Conservation (phyloP, 64 coral and sea anemone species). For the Montipora foliosa region DNA sequence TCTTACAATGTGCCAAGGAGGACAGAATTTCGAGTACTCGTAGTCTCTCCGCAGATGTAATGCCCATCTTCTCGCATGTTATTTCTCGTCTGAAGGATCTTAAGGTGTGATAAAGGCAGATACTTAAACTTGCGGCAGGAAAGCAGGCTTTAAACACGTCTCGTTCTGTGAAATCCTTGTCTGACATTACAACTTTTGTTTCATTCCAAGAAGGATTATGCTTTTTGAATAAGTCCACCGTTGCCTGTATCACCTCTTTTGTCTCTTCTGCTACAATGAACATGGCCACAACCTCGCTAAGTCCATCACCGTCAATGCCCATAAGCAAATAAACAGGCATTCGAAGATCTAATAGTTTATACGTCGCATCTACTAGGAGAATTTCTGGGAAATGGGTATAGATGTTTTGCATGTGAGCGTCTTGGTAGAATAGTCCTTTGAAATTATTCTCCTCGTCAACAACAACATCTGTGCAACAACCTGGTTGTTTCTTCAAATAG, state of each 20-base stretch:
- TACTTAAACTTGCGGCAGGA: background rate
- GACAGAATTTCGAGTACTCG: slow-evolving; percentile 56
- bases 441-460: slow-evolving; percentile 65
- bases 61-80: slow-evolving; percentile 63
- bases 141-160: slow-evolving; percentile 48
- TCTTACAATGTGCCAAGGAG: slow-evolving; percentile 11
- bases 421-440: slow-evolving; percentile 71
- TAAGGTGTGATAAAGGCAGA: slow-evolving; percentile 64
- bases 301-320: slow-evolving; percentile 17
- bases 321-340: slow-evolving; percentile 65
- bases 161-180: slow-evolving; percentile 62
- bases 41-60: slow-evolving; percentile 61
- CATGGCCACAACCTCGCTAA: slow-evolving; percentile 36
- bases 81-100: slow-evolving; percentile 71
- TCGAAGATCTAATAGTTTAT: slow-evolving; percentile 65
- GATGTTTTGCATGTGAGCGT: slow-evolving; percentile 46
- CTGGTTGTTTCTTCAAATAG: slow-evolving; percentile 42
- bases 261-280: slow-evolving; percentile 59
- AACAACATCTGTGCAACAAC: slow-evolving; percentile 42
- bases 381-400: slow-evolving; percentile 60
- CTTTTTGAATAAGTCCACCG: slow-evolving; percentile 35
- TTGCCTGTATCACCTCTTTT: background rate
- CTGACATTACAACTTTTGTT: slow-evolving; percentile 60
- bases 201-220: slow-evolving; percentile 48
- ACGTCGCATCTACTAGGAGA: slow-evolving; percentile 50